These are phyloP conservation scores for Montifringilla adamsi DNA, from an alignment of 2,113 vertebrate genomes.

Conservation along the genomic window DNA sequence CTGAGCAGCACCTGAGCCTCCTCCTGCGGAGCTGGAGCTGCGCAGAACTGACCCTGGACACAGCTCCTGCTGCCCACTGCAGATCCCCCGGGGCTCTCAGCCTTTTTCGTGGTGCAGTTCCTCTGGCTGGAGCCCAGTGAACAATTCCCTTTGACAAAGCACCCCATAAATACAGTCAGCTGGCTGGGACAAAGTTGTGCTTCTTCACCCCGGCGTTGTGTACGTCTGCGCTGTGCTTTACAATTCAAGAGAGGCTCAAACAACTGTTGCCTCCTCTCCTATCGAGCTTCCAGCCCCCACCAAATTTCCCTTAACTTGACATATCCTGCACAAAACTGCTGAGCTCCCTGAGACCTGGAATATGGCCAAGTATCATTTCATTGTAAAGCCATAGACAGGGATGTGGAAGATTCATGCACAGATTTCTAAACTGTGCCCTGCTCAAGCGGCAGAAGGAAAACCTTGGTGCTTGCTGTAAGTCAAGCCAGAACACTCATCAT, in stretches of 20 bases:
- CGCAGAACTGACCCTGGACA: background rate
- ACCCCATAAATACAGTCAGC: background rate
- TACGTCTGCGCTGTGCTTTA: background rate
- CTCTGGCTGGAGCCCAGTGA: background rate
- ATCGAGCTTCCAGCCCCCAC: background rate
- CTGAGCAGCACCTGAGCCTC: background rate
- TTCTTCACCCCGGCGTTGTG: background rate
- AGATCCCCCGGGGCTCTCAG: background rate
- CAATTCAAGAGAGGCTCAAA: background rate
- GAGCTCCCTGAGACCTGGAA: background rate
- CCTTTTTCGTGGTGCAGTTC: background rate
- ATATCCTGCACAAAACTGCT: background rate
- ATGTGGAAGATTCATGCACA: background rate
- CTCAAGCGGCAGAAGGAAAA: background rate
- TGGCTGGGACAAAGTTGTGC: background rate
- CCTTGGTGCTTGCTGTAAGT: background rate
- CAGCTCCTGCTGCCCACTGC: accelerated
- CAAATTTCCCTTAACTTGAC: background rate
- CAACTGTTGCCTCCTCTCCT: background rate
- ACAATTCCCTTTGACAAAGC: background rate
- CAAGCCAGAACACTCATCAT: background rate
- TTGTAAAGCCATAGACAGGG: background rate
- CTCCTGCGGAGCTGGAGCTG: background rate
- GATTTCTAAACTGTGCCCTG: background rate
- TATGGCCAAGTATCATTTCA: conserved; percentile 10